Evolutionary conservation across 1,140 invertebrate species (phyloP).

Genomic region (Trissolcus basalis): DNA sequence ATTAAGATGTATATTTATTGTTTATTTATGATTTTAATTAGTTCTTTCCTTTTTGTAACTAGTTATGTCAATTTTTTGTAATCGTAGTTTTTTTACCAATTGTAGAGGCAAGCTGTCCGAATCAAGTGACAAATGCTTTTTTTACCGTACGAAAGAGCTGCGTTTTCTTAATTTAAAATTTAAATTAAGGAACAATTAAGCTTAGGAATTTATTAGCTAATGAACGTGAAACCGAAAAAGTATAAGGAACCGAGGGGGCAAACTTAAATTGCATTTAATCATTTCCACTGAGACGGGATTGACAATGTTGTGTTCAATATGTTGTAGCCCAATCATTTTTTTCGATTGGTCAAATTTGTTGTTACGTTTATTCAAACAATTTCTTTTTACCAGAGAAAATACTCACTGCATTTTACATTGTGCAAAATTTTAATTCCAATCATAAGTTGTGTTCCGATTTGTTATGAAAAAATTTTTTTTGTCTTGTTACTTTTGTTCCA

Average conservation of each 20-base stretch:
- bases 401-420: slow-evolving; percentile 27
- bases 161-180: slow-evolving; percentile 22
- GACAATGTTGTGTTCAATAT: slow-evolving; percentile 29
- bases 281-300: slow-evolving; percentile 29
- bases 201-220: slow-evolving; percentile 42
- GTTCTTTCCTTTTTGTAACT: slow-evolving; percentile 35
- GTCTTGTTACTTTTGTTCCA: slow-evolving; percentile 9
- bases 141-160: slow-evolving; percentile 18
- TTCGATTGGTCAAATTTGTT: neutral
- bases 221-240: slow-evolving; percentile 9
- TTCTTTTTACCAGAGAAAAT: slow-evolving; percentile 17
- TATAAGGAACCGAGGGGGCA: neutral
- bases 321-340: neutral
- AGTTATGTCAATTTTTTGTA: slow-evolving; percentile 15
- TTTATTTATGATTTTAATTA: slow-evolving; percentile 45
- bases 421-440: slow-evolving; percentile 21
- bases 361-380: no score
- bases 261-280: slow-evolving; percentile 36
- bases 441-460: slow-evolving; percentile 9
- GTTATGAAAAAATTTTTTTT: slow-evolving; percentile 13
- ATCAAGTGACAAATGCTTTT: slow-evolving; percentile 13
- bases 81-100: slow-evolving; percentile 28
- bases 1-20: slow-evolving; percentile 48
- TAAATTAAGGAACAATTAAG: slow-evolving; percentile 27
- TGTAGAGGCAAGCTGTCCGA: slow-evolving; percentile 15